Conservation (phyloP, 2,797 vertebrate species). For the Xenops minutus region DNA sequence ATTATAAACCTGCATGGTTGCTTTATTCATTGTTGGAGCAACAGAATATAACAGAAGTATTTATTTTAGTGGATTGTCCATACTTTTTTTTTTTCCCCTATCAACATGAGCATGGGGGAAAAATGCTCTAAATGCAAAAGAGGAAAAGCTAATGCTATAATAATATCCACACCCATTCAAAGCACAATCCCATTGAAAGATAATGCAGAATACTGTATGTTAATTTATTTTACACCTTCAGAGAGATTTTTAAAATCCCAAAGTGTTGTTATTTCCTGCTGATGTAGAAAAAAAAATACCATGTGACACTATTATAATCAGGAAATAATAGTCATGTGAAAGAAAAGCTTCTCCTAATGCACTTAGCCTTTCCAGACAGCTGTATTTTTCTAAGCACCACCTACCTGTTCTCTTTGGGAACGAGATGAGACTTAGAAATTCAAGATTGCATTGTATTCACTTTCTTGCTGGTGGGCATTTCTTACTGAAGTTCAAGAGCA, state of each 20-base stretch:
- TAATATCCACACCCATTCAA: background rate
- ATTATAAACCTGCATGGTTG: conserved; percentile 77
- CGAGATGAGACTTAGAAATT: conserved; percentile 69
- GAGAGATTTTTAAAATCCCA: conserved; percentile 24
- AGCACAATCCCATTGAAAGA: conserved; percentile 35
- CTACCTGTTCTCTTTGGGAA: conserved; percentile 49
- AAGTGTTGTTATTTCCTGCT: conserved; percentile 17
- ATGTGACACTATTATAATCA: conserved; percentile 43
- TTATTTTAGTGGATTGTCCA: conserved; percentile 71
- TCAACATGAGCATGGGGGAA: background rate
- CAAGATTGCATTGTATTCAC: conserved; percentile 64
- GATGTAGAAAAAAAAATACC: conserved; percentile 4
- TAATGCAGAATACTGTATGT: conserved; percentile 34
- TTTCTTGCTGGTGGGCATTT: conserved; percentile 73
- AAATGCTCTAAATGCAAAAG: conserved; percentile 52
- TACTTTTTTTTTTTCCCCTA: background rate
- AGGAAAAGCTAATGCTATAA: conserved; percentile 29
- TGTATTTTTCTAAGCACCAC: conserved; percentile 17
- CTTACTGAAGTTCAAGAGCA: conserved; percentile 68
- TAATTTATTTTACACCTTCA: conserved; percentile 48
- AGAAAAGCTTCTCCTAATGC: conserved; percentile 15
- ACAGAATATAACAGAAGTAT: conserved; percentile 73
- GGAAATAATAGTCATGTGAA: conserved; percentile 26
- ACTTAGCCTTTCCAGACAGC: background rate
- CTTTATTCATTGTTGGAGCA: conserved; percentile 75